Evolutionary conservation across 1,140 invertebrate genomes (phyloP), one percentile per base, ranked within the genome.

Genomic region (Coenobita brevimanus): DNA sequence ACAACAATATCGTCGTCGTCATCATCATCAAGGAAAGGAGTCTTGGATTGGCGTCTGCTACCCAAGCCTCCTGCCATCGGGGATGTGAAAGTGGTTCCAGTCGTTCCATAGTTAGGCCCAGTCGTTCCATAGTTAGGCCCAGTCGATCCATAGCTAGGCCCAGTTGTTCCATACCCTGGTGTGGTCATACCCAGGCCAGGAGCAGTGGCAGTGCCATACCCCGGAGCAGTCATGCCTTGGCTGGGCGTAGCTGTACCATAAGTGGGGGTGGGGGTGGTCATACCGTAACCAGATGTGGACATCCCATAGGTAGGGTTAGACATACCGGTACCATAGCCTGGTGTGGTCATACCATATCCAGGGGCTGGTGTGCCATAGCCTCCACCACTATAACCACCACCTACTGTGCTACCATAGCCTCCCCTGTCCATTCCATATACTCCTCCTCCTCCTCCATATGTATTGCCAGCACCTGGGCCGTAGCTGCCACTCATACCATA

Each of bases 161-260:
- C 17, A 6, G 46, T 50, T 8, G 46, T 17, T 50, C 46, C 46
- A 50, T 50, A 50, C 6, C 46, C 46, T 17, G 46, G 17, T 8
- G 46, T 50, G 17, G 46, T 6, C 46, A 50, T 50, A 50, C 46
- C 46, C 6, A 8, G 17, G 17, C 46, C 46, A 17, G 46, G 46
- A 6, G 46, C 6, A 6, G 17, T 17, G 46, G 46, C 75, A 17
- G 10, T 17, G 33, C 38, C 67, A 15, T 33, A 71, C n/a, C 38
- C 67, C 33, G 27, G 27, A 71, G 17, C 27, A 33, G 17, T 33
- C 38, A 33, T 71, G 13, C 67, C 67, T 27, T 71, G 33, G 27
- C 67, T 71, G 17, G 67, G 67, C 33, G 27, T 71, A 2, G 62
- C 69, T 13, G n/a, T 36, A 6, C 82, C 82, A 24, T 76, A 50